These are phyloP conservation scores for Hypanus sabinus DNA, from an alignment of 2,113 vertebrate genomes.

Conservation along the genomic window DNA sequence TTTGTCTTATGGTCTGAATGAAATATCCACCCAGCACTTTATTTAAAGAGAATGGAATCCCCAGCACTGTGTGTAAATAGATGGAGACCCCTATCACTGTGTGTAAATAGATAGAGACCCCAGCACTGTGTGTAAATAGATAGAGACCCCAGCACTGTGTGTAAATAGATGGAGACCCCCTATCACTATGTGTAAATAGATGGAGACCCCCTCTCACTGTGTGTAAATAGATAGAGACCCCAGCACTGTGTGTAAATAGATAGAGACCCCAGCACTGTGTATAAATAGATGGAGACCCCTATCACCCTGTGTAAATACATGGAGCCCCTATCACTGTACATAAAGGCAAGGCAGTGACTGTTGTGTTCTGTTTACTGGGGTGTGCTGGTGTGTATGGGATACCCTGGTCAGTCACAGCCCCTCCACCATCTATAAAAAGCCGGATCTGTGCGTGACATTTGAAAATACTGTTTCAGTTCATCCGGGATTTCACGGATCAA, in stretches of 20 bases:
- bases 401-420: not conserved
- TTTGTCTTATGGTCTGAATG: no score
- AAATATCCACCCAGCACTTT: no score
- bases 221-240: no score
- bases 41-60: no score
- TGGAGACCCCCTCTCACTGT: no score
- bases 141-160: not conserved
- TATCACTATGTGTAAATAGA: no score
- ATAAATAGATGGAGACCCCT: no score
- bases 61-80: no score
- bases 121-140: no score
- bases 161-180: not conserved
- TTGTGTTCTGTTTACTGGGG: not conserved
- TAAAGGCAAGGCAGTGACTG: not conserved
- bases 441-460: not conserved
- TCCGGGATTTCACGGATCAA: not conserved
- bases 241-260: not conserved
- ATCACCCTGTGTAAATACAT: no score
- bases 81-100: not conserved
- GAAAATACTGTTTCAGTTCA: slow-evolving; percentile 9
- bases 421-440: not conserved
- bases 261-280: not conserved
- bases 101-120: no score
- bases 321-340: not conserved
- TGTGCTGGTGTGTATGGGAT: not conserved